These are phyloP conservation scores for Meandrina meandrites DNA, from an alignment of 92 coral and sea anemone genomes.

Conservation along the genomic window DNA sequence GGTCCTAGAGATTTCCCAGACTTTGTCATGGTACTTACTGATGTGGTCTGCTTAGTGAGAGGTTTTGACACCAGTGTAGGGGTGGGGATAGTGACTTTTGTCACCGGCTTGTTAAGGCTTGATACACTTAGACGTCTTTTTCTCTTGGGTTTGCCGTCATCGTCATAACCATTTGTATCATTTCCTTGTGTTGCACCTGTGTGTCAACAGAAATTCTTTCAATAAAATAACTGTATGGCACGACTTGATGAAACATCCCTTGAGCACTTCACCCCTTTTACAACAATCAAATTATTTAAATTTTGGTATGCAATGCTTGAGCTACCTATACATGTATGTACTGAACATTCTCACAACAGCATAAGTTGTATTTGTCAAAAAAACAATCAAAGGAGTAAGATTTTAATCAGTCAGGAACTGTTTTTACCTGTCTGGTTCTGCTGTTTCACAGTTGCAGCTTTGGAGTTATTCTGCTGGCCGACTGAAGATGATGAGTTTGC, in stretches of 20 bases:
- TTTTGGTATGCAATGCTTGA: not conserved
- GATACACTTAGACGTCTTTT: constrained; percentile 75
- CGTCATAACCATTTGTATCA: constrained; percentile 73
- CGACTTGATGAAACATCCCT: no score
- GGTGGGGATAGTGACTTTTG: constrained; percentile 68
- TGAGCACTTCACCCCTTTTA: no score
- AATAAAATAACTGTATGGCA: no score
- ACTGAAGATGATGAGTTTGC: constrained; percentile 22
- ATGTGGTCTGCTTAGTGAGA: constrained; percentile 60
- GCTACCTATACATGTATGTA: not conserved
- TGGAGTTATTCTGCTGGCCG: constrained; percentile 16
- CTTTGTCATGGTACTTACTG: constrained; percentile 92
- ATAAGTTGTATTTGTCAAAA: not conserved
- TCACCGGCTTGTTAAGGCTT: constrained; percentile 72
- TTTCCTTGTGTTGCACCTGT: constrained; percentile 47
- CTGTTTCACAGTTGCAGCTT: constrained; percentile 20
- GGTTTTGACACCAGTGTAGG: constrained; percentile 71
- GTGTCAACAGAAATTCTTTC: not conserved
- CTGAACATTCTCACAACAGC: not conserved
- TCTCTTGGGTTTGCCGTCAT: constrained; percentile 74
- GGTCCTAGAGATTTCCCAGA: constrained; percentile 70
- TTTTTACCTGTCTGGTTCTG: constrained; percentile 32
- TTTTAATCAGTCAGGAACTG: not conserved
- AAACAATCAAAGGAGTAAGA: not conserved
- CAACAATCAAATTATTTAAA: no score